A percentile compares a stretch with the other conserved stretches of the same genome.
Evolutionary conservation across 2,888 invertebrate species (phyloP).

Genomic region (Chelonus formosanus): DNA sequence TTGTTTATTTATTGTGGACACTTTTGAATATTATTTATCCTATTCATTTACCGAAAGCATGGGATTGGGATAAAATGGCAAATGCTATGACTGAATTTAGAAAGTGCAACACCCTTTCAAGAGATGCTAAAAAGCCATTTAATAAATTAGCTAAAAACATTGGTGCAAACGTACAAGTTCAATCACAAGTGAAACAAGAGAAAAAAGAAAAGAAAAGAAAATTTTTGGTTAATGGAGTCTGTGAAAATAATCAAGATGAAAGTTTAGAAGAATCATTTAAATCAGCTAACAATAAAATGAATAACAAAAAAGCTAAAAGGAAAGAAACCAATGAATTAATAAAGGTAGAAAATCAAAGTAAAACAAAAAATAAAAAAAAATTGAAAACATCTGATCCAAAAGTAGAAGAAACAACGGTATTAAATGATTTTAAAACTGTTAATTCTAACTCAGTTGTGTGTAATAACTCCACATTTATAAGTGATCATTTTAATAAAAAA

Average conservation of each 20-base stretch:
- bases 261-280: too few relatives aligned
- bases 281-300: not conserved
- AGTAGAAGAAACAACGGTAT: constrained; percentile 64
- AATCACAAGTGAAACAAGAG: constrained; percentile 38
- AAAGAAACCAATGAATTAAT: constrained; percentile 45
- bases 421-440: constrained; percentile 63
- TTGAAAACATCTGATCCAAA: constrained; percentile 66
- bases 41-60: constrained; percentile 54
- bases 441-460: constrained; percentile 54
- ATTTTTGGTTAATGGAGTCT: constrained; percentile 45
- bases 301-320: constrained; percentile 37
- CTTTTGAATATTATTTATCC: constrained; percentile 65
- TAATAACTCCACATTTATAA: too few relatives aligned
- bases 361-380: constrained; percentile 61
- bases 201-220: constrained; percentile 51
- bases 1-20: constrained; percentile 68
- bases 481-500: too few relatives aligned
- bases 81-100: constrained; percentile 61
- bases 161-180: constrained; percentile 52
- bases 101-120: constrained; percentile 59
- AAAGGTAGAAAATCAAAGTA: constrained; percentile 55
- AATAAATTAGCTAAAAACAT: constrained; percentile 65
- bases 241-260: constrained; percentile 4
- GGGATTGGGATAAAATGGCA: constrained; percentile 64
- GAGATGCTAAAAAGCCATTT: constrained; percentile 65